Evolutionary conservation across 2,113 vertebrate genomes (phyloP).

Genomic region (Candoia aspera): DNA sequence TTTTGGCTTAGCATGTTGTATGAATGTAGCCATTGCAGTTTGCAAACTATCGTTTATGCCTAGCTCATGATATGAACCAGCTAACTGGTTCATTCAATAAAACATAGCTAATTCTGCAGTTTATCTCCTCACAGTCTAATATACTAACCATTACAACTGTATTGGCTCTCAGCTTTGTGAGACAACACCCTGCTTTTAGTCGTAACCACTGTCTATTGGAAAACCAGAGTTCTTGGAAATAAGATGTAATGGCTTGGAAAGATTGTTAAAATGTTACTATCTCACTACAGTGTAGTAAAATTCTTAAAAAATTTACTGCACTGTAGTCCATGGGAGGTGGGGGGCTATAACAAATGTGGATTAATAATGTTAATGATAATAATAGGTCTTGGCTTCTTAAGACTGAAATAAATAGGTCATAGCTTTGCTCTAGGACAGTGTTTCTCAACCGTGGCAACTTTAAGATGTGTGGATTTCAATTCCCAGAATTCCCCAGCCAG

Average conservation of each 20-base stretch:
- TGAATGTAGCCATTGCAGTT: not conserved
- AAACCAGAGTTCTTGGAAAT: not conserved
- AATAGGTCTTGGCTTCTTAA: not conserved
- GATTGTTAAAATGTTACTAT: not conserved
- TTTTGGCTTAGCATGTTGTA: not conserved
- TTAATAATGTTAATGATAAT: not conserved
- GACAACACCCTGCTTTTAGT: not conserved
- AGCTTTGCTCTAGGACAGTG: not conserved
- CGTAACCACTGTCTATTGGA: not conserved
- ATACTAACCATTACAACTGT: not conserved
- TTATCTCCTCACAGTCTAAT: too few relatives aligned
- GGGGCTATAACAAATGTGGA: not conserved
- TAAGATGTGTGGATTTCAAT: too few relatives aligned
- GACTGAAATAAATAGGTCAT: not conserved
- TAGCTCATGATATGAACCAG: not conserved
- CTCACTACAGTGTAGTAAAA: not conserved
- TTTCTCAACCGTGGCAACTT: too few relatives aligned
- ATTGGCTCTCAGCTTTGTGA: not conserved
- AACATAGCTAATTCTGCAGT: too few relatives aligned
- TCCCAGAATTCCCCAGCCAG: too few relatives aligned
- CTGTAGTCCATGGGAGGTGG: not conserved
- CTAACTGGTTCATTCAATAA: too few relatives aligned
- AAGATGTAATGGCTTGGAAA: not conserved
- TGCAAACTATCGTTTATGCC: not conserved
- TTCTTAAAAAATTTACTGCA: not conserved